Evolutionary conservation across 2,113 vertebrate species (phyloP), one percentile per base, ranked within the genome.

Genomic region (Puntigrus tetrazona): DNA sequence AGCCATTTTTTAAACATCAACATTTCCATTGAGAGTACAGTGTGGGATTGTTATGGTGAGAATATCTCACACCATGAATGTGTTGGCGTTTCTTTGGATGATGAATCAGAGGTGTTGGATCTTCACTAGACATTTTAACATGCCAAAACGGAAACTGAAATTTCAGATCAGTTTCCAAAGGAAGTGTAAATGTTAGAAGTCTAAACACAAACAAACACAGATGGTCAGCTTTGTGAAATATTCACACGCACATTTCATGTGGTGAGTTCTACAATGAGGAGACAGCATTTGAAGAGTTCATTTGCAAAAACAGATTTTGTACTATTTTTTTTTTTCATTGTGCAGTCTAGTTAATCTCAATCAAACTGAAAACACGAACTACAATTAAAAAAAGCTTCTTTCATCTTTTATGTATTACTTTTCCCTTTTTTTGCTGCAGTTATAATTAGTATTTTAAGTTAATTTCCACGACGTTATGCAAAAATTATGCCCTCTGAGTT

Each of bases 141-240:
- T 34, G 74, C 8, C 47, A 7, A 55, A 36, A 77, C 1, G 9
- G 14, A 77, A 77, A 77, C 47, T 73, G 41, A 41, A 43, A 16
- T 45, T 52, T 52, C 14, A 22, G 47, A 77, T 34, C 27, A 31
- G 74, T 29, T 77, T 77, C 27, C 45, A 76, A 74, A 29, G 2
- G 41, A 25, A 74, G 41, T 76, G 74, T 52, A 52, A 31, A 31
- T 31, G 38, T 65, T 67, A 20, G 29, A 63, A 61, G 29, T 67
- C 16, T 67, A 81, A 81, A 69, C 59, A 67, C 41, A 69, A 81
- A 50, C 59, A 81, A 81, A 67, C 41, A 81, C 59, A 67, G 25
- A 81, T 65, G 41, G 38, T 63, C 14, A 43, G 16, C 38, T 80
- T 45, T 65, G n/a, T 43, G 36, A 80, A 80, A 74, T 29, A 25